Base-by-base conservation (phyloP, 2,797 vertebrate species). In the Peromyscus attwateri region DNA sequence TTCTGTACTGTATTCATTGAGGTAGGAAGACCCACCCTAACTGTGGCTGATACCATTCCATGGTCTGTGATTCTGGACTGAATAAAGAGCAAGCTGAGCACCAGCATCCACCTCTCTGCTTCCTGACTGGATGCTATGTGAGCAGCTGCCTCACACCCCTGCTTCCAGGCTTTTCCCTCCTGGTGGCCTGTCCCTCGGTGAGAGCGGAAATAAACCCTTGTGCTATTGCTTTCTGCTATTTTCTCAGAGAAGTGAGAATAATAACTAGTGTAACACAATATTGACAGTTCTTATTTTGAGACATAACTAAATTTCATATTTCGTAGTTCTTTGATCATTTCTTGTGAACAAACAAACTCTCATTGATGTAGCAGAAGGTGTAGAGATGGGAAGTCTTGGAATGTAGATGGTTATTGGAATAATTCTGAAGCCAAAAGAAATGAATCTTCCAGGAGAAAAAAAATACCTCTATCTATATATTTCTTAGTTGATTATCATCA, bases 241-340 rank as follows among this genome's bases (percentile, higher is more conserved):
- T 57, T 75, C 52, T 34, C 60, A 11, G 9, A 75, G 27, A 19
- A 40, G 43, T 13, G 11, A 60, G n/a, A 75, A 73, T 60, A 75
- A 31, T 73, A 43, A 21, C 6, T 23, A 89, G 57, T 60, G 8
- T 73, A 29, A 40, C n/a, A 87, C 3, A 17, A 73, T 57, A 40
- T 16, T 87, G 68, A 75, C 3, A 23, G 11, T n/a, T 29, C 40
- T 92, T 40, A 75, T 73, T n/a, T 16, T 43, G 6, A 43, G 13
- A 9, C 46, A n/a, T 49, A n/a, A 37, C 17, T 75, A 55, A 23
- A 1, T 60, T 93, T 73, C 6, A 57, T 83, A 91, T 89, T 89
- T 82, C 81, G 16, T 23, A 82, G 25, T 71, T 90, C 3, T 94
- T 89, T 93, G 55, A 13, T 75, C n/a, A 76, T 70, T 85, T 89